A percentile compares a stretch with the other conserved stretches of the same genome.
Evolutionary conservation across 1,140 invertebrate genomes (phyloP).

Genomic region (Hylaeus volcanicus): DNA sequence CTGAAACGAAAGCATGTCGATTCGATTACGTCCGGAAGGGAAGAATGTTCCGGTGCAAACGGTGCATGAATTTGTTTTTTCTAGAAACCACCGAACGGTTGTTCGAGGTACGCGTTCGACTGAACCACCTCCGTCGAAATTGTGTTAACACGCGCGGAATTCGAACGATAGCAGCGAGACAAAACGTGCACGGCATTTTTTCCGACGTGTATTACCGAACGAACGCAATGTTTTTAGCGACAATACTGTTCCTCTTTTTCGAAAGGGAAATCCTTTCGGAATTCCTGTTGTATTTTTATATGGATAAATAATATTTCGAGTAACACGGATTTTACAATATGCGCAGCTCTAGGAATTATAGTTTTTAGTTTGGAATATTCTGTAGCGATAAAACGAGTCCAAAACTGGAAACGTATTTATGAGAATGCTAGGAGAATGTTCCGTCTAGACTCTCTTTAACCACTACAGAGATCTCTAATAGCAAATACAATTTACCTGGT

Average conservation of each 20-base stretch:
- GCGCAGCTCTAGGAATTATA: no score
- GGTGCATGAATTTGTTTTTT: slow-evolving; percentile 18
- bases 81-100: neutral
- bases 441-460: no score
- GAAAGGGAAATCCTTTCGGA: neutral
- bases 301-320: no score
- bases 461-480: no score
- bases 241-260: neutral
- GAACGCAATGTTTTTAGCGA: neutral
- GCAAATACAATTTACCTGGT: no score
- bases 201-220: neutral
- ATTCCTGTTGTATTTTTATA: neutral
- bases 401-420: no score
- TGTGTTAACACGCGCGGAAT: neutral
- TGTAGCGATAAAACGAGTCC: no score
- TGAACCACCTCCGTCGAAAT: neutral
- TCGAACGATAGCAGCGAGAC: neutral
- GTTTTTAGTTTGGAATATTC: no score
- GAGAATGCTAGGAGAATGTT: no score
- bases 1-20: neutral
- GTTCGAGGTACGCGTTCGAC: neutral
- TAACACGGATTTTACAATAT: no score
- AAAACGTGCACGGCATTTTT: neutral
- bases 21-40: neutral
- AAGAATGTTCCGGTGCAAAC: neutral